These are phyloP conservation scores for Bemisia tabaci DNA, from an alignment of 1,140 invertebrate species.

Conservation along the genomic window DNA sequence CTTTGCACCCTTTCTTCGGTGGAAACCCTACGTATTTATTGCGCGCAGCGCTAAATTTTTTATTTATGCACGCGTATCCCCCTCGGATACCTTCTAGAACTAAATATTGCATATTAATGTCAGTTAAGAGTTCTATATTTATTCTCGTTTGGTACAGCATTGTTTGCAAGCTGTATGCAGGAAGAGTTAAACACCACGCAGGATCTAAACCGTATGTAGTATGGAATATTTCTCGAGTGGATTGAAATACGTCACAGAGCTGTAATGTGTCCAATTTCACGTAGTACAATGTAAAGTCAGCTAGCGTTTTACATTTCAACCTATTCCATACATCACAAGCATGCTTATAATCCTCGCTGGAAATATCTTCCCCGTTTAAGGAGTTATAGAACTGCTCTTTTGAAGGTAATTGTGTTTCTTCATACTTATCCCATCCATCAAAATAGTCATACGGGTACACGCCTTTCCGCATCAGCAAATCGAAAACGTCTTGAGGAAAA, in stretches of 20 bases:
- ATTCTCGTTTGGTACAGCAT: conserved; percentile 30
- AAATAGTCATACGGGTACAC: conserved; percentile 25
- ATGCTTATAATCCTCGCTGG: conserved; percentile 29
- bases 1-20: conserved; percentile 25
- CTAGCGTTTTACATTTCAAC: conserved; percentile 28
- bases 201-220: neutral
- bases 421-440: conserved; percentile 21
- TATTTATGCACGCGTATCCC: conserved; percentile 25
- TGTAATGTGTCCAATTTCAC: conserved; percentile 32
- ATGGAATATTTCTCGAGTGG: conserved; percentile 31
- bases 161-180: conserved; percentile 31
- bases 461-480: conserved; percentile 21
- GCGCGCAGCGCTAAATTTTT: conserved; percentile 32
- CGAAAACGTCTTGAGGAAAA: neutral
- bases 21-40: conserved; percentile 32
- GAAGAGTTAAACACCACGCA: conserved; percentile 28
- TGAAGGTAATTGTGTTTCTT: conserved; percentile 24
- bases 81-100: conserved; percentile 26
- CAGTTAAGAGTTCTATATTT: conserved; percentile 34
- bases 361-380: conserved; percentile 24
- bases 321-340: conserved; percentile 28
- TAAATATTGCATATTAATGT: conserved; percentile 32
- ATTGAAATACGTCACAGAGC: conserved; percentile 29
- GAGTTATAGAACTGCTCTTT: conserved; percentile 29
- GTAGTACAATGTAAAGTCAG: conserved; percentile 32